Evolutionary conservation across 2,888 invertebrate genomes (phyloP), one percentile per base, ranked within the genome.

Genomic region (Lasioglossum pauxillum): DNA sequence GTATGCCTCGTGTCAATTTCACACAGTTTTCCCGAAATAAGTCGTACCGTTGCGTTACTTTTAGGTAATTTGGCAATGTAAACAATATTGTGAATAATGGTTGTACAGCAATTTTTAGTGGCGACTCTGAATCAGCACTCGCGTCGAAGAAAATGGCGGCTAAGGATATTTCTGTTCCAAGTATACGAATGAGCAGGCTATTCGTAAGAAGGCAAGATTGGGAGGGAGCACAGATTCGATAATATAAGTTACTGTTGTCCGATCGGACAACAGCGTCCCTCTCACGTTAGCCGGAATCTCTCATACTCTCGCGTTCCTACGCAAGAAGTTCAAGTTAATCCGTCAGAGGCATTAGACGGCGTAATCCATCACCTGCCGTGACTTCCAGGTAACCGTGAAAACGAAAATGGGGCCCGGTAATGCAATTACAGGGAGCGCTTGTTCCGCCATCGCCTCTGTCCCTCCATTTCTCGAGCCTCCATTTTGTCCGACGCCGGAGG

Each of bases 351-450:
- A 87, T 90, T 92, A 92, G 92, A 91, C 93, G 93, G 92, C 93
- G 92, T 94, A 95, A 95, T 95, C 95, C 94, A 95, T 95, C 95
- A 95, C 91, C 53, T 53, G 91, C 89, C 88, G 90, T 88, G 91
- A 91, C 90, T 90, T 77, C 87, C 93, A 93, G 92, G 93, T 93
- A 93, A 92, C 91, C 88, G 87, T 91, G 91, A 92, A 91, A 92
- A 92, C 90, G 90, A 90, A 88, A 89, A 89, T 89, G 88, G 89
- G 89, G 88, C 86, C 80, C 84, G 27, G 84, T 93, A 93, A 94
- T 92, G 85, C 84, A 91, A 94, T 94, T 93, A 93, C 83, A 84
- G 82, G 77, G 87, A 89, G 83, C 89, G 86, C 89, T 77, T 89
- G 79, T 76, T 82, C 87, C 74, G 67, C 81, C 79, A 79, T 84